Evolutionary conservation across 2,888 invertebrate genomes (phyloP), one percentile per base, ranked within the genome.

Genomic region (Tyria jacobaeae): DNA sequence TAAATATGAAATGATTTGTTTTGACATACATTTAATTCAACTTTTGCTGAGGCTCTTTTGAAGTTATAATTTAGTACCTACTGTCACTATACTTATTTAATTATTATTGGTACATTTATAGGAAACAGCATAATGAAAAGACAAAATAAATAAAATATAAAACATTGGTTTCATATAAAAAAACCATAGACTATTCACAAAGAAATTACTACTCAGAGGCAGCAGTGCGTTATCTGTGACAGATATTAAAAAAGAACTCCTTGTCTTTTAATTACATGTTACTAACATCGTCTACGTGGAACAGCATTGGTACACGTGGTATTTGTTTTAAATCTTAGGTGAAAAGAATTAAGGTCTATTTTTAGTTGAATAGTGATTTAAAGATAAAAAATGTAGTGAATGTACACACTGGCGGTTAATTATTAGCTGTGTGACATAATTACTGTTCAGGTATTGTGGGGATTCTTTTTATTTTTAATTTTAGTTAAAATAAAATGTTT

Each of bases 401-500:
- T 79, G 76, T 74, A 81, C 82, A 80, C 80, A 79, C 78, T 77
- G 67, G 64, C 67, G 66, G 68, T 73, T 89, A 89, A 89, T 89
- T 86, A 83, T 78, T 79, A 78, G 78, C 77, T 84, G 74, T 82
- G 82, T 84, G 89, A 89, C 88, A 88, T 89, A 88, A 89, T 89
- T 89, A 83, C 85, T 76, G 76, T 72, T 71, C 70, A 54, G 64
- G 64, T 74, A 71, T 78, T 75, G 72, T 70, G 68, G 70, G 65
- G 75, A 75, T 75, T 75, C 78, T 80, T 79, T 81, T 70, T 66
- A 75, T 80, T 74, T 70, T 73, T 76, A 72, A 78, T 78, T 80
- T 79, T 78, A 79, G 60, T 64, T 60, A 68, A 73, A 73, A 73
- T 61, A 80, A 79, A 62, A 63, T 71, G 68, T 73, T 73, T 77